Conservation (phyloP, 2,797 vertebrate species). For the Bufotes viridis region DNA sequence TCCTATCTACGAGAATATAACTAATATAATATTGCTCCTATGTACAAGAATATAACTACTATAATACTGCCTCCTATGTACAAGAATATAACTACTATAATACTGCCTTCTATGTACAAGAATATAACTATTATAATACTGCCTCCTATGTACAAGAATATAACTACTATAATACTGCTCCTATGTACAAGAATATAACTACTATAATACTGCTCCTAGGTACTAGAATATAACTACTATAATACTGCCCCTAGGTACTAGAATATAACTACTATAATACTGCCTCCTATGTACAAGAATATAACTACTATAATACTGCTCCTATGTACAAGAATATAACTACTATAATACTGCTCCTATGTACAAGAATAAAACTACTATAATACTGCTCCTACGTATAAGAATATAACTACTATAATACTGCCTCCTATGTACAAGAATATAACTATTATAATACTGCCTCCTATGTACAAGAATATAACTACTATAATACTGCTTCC, state of each 20-base stretch:
- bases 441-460: neutral
- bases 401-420: slow-evolving; percentile 8
- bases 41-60: neutral
- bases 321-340: slow-evolving; percentile 11
- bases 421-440: neutral
- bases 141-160: neutral
- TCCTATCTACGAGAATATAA: neutral
- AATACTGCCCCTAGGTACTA: too few relatives aligned
- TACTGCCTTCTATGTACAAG: neutral
- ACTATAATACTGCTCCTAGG: too few relatives aligned
- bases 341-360: slow-evolving; percentile 3
- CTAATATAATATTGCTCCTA: neutral
- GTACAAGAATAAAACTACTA: neutral
- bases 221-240: too few relatives aligned
- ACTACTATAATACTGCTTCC: slow-evolving; percentile 4
- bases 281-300: neutral
- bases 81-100: slow-evolving; percentile 1
- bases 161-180: too few relatives aligned
- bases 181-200: too few relatives aligned
- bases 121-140: neutral
- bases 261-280: too few relatives aligned
- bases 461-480: neutral
- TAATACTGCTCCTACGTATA: neutral
- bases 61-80: neutral
- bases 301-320: slow-evolving; percentile 11